Base-by-base conservation (phyloP, 2,888 invertebrate genomes). In the Epistrophella euchroma region DNA sequence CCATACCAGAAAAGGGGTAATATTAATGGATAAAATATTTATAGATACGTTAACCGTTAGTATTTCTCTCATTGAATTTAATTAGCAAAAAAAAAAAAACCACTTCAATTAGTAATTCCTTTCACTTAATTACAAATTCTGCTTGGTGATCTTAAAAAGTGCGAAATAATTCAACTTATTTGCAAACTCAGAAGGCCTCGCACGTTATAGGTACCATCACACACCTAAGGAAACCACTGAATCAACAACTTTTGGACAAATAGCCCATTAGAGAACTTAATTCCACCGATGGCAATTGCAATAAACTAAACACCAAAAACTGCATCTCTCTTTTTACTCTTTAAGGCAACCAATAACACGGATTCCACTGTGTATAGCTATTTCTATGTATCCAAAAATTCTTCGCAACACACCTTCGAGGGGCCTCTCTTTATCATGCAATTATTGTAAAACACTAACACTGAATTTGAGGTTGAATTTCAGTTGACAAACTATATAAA, bases 101-200 rank as follows among this genome's bases (percentile, higher is more conserved):
- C 25, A 56, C 56, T 40, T n/a, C 82, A 82, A 82, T 76, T 82
- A 76, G 82, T 71, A 66, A 77, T 82, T 82, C 82, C 71, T 76
- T 82, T 76, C 76, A 77, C 72, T 66, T 66, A 72, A 82, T 76
- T 82, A 76, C 60, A 66, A 72, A 72, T 58, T 76, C 64, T 37
- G 40, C 56, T 35, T n/a, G 68, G 11, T 71, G 76, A 62, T 75
- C 72, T 66, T 35, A 28, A 40, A 74, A 76, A 64, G 74, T 74
- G 68, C 68, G 56, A 75, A 75, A 81, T 75, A 64, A 62, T 62
- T 25, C 68, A 62, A 25, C 35, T 52, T 45, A 72, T 64, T 58
- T 37, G 58, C 77, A 28, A 40, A 11, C 22, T 40, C 15, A 19
- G 56, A 47, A 22, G 13, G 13, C 17, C 76, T 47, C 47, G 37